These are phyloP conservation scores for Anthopleura xanthogrammica DNA, from an alignment of 92 coral and sea anemone species.

Conservation along the genomic window DNA sequence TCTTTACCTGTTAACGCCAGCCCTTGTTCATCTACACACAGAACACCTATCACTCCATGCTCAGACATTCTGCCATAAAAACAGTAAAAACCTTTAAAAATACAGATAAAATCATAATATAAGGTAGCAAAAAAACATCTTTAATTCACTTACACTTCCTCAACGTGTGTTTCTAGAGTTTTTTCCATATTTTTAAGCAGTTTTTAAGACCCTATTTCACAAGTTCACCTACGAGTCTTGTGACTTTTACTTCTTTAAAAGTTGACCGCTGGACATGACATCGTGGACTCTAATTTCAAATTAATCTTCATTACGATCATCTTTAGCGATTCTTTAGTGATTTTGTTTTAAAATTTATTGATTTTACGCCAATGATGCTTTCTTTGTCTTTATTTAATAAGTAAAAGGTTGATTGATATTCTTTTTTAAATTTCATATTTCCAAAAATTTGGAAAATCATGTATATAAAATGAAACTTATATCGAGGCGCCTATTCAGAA, in stretches of 20 bases:
- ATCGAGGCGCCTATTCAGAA: no score
- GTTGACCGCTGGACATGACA: slow-evolving; percentile 10
- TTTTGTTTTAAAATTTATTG: background rate
- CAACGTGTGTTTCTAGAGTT: slow-evolving; percentile 67
- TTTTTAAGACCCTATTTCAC: background rate
- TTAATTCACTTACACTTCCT: slow-evolving; percentile 62
- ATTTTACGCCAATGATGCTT: no score
- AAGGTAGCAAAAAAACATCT: background rate
- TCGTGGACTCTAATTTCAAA: background rate
- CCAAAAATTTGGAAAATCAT: no score
- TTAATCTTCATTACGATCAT: background rate
- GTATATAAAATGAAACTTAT: no score
- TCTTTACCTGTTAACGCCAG: slow-evolving; percentile 74
- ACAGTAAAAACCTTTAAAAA: background rate
- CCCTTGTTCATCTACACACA: slow-evolving; percentile 90
- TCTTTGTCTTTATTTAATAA: no score
- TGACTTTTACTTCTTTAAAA: slow-evolving; percentile 10
- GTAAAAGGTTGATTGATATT: no score
- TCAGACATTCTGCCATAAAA: slow-evolving; percentile 68
- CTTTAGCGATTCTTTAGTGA: background rate
- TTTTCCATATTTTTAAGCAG: slow-evolving; percentile 53
- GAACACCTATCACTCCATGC: slow-evolving; percentile 91
- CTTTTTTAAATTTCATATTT: no score
- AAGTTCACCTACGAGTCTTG: slow-evolving; percentile 11
- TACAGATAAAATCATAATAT: background rate